Evolutionary conservation across 2,797 vertebrate species (phyloP).

Genomic region (Hemibagrus guttatus): DNA sequence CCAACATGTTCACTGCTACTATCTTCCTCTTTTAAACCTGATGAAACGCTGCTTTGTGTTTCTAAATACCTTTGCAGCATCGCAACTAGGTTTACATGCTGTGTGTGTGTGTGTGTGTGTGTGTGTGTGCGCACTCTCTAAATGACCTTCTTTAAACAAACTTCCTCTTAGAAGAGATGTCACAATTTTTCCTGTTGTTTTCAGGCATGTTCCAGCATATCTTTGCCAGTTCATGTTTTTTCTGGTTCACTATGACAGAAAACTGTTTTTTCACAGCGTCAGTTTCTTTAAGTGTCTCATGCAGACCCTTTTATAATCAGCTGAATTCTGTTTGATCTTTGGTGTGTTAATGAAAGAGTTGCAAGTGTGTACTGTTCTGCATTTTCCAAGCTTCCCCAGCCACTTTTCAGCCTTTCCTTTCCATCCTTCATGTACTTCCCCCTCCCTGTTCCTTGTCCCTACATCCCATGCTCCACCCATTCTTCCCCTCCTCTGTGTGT

Average conservation of each 20-base stretch:
- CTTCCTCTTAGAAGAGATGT: slow-evolving; percentile 17
- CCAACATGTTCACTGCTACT: neutral
- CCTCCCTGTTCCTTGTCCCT: slow-evolving; percentile 46
- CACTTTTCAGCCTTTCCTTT: slow-evolving; percentile 52
- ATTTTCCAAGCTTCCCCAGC: slow-evolving; percentile 40
- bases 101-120: neutral
- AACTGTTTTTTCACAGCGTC: neutral
- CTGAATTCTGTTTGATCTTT: neutral
- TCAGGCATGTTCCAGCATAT: neutral
- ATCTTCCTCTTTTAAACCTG: neutral
- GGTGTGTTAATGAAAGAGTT: neutral
- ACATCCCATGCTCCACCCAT: slow-evolving; percentile 63
- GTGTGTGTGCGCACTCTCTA: neutral
- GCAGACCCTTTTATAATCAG: neutral
- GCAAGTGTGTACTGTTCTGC: neutral
- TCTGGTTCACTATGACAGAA: neutral
- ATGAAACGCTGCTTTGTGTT: neutral
- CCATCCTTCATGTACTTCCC: slow-evolving; percentile 58
- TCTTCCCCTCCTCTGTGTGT: slow-evolving; percentile 42
- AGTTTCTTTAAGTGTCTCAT: neutral
- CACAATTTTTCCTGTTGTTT: slow-evolving; percentile 1
- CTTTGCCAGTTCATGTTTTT: neutral
- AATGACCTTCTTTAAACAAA: neutral
- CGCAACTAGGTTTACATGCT: neutral
- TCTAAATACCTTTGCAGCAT: neutral